These are phyloP conservation scores for Meriones psammophilus DNA, from an alignment of 2,797 vertebrate species.

Conservation along the genomic window DNA sequence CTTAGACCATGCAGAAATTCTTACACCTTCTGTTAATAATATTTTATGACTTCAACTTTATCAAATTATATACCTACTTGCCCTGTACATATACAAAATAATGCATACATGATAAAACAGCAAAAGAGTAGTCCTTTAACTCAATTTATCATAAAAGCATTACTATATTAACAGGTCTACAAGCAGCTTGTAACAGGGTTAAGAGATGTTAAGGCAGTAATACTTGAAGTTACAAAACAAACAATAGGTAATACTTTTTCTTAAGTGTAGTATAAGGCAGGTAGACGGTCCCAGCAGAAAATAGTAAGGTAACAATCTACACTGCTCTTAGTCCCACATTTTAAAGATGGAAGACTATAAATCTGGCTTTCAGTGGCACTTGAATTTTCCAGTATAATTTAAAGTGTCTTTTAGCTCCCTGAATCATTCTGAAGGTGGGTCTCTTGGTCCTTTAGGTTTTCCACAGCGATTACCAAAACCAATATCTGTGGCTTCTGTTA, in stretches of 20 bases:
- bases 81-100: constrained; percentile 97
- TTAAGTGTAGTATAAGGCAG: constrained; percentile 92
- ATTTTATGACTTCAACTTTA: constrained; percentile 94
- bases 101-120: constrained; percentile 94
- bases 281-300: constrained; percentile 92
- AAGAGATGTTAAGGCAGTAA: constrained; percentile 91
- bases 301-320: constrained; percentile 90
- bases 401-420: constrained; percentile 85
- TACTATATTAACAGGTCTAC: constrained; percentile 92
- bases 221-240: constrained; percentile 92
- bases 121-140: constrained; percentile 94
- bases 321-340: constrained; percentile 89
- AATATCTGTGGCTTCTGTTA: constrained; percentile 86
- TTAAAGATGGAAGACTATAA: constrained; percentile 87
- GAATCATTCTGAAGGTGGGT: constrained; percentile 94
- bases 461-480: constrained; percentile 94
- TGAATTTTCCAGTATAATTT: constrained; percentile 89
- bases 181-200: constrained; percentile 93
- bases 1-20: constrained; percentile 96
- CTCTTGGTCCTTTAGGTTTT: constrained; percentile 95
- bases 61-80: constrained; percentile 97
- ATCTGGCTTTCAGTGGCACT: constrained; percentile 91
- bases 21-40: constrained; percentile 99
- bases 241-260: constrained; percentile 91
- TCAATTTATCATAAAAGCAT: constrained; percentile 91